Conservation (phyloP, 1,140 invertebrate genomes). For the Drosophila navojoa region DNA sequence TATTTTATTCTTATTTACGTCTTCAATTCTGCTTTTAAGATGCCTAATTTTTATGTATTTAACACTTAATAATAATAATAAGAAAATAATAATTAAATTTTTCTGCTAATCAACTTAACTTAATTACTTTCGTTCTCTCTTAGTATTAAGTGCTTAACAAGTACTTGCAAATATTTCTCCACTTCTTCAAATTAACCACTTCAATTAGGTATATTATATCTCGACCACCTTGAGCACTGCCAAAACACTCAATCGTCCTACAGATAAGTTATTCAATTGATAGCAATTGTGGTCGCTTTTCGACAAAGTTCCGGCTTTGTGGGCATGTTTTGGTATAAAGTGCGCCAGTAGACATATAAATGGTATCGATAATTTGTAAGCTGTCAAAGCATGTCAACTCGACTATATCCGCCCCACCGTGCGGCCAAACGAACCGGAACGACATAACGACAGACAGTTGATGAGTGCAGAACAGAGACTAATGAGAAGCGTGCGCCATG, state of each 20-base stretch:
- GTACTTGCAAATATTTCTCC: background rate
- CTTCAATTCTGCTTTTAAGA: no score
- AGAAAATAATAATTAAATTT: no score
- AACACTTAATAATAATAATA: no score
- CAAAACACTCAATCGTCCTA: background rate
- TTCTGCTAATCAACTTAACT: no score
- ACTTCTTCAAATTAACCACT: no score
- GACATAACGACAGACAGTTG: constrained; percentile 27
- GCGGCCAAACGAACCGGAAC: background rate
- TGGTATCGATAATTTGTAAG: constrained; percentile 50
- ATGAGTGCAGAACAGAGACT: constrained; percentile 27
- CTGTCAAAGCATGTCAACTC: constrained; percentile 40
- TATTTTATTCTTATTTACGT: no score
- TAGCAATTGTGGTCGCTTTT: background rate
- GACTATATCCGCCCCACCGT: constrained; percentile 15
- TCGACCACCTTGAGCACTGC: background rate
- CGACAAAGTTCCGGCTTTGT: background rate
- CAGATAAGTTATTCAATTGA: constrained; percentile 3
- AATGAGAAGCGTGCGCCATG: constrained; percentile 78
- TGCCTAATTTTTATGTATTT: no score
- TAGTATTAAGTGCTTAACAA: no score
- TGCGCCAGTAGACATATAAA: constrained; percentile 11
- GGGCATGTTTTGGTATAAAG: background rate
- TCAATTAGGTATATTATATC: no score
- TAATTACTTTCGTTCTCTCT: background rate